Percentiles rank a stretch among this genome's conserved stretches.
Evolutionary conservation across 1,140 invertebrate genomes (phyloP).

Genomic region (Zaprionus kolodkinae): DNA sequence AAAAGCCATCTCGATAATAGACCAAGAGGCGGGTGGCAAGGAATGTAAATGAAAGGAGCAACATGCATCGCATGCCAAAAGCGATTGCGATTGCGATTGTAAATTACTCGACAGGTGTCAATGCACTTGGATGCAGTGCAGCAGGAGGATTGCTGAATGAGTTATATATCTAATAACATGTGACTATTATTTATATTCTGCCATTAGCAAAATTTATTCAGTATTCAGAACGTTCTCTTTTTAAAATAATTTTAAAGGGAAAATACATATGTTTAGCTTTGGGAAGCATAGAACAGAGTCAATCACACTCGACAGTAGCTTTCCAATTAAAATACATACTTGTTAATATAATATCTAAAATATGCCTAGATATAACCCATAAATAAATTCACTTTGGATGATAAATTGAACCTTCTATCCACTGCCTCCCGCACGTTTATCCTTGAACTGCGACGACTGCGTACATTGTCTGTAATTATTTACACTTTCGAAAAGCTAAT

Average conservation of each 20-base stretch:
- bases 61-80: neutral
- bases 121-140: conserved; percentile 17
- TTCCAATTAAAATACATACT: too few relatives aligned
- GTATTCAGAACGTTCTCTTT: too few relatives aligned
- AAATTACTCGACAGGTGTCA: conserved; percentile 46
- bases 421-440: neutral
- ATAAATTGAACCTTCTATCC: neutral
- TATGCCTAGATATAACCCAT: too few relatives aligned
- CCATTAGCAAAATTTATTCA: too few relatives aligned
- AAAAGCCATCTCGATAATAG: conserved; percentile 70
- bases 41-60: conserved; percentile 17
- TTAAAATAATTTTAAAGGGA: too few relatives aligned
- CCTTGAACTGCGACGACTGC: neutral
- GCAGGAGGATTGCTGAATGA: neutral
- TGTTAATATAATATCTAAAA: too few relatives aligned
- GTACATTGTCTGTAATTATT: conserved; percentile 64
- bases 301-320: too few relatives aligned
- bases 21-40: conserved; percentile 22
- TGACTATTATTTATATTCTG: too few relatives aligned
- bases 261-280: too few relatives aligned
- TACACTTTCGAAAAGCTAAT: conserved; percentile 67
- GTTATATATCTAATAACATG: neutral
- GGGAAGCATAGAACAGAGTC: too few relatives aligned
- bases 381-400: neutral
- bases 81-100: conserved; percentile 3